These are phyloP conservation scores for Huso huso DNA, from an alignment of 2,797 vertebrate species.

Conservation along the genomic window DNA sequence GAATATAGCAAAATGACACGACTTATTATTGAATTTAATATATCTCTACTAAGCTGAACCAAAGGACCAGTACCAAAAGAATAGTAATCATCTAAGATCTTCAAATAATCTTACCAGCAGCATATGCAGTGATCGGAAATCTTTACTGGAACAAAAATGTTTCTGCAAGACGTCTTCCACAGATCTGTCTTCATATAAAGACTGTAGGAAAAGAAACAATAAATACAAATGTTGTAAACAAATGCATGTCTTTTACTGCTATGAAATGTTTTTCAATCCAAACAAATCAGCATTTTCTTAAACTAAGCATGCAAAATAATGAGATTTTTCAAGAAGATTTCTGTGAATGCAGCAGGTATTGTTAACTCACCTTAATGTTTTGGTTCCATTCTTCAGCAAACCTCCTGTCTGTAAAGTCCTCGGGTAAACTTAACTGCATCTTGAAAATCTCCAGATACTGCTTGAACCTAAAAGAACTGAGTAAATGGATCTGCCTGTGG, in stretches of 20 bases:
- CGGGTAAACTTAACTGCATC: constrained; percentile 66
- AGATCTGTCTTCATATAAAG: constrained; percentile 61
- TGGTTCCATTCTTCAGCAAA: constrained; percentile 80
- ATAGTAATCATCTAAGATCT: not conserved
- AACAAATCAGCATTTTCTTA: not conserved
- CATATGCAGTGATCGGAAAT: constrained; percentile 71
- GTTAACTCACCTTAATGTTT: constrained; percentile 57
- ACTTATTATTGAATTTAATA: too few species aligned
- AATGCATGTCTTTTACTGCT: not conserved
- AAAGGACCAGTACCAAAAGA: too few species aligned
- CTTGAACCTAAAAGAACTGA: constrained; percentile 64
- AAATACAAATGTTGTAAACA: not conserved
- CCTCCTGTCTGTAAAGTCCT: constrained; percentile 56
- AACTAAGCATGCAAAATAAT: not conserved
- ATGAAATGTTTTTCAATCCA: not conserved
- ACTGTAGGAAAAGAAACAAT: constrained; percentile 40
- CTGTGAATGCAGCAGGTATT: not conserved
- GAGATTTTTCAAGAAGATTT: not conserved
- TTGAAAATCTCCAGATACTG: constrained; percentile 68
- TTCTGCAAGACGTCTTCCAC: constrained; percentile 65
- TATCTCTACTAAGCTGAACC: too few species aligned
- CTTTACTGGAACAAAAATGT: constrained; percentile 74
- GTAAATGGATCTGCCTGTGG: constrained; percentile 86
- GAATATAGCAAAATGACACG: too few species aligned
- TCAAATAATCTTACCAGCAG: constrained; percentile 65